Evolutionary conservation across 2,113 vertebrate species (phyloP).

Genomic region (Embiotoca jacksoni): DNA sequence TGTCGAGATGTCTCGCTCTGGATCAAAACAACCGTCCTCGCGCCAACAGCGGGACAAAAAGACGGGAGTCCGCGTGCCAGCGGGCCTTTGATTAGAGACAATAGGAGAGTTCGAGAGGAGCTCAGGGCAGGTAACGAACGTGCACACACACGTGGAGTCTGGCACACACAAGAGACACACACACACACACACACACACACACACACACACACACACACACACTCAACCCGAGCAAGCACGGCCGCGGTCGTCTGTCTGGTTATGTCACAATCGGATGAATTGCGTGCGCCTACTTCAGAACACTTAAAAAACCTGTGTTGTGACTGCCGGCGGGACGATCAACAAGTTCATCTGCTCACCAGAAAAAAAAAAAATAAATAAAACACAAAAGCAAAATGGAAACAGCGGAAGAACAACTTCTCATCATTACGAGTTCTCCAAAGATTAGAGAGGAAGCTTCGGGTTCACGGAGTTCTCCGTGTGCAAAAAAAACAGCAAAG

Average conservation of each 20-base stretch:
- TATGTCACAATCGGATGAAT: conserved; percentile 8
- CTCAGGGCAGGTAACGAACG: conserved; percentile 21
- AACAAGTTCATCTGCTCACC: not conserved
- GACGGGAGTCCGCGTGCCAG: not conserved
- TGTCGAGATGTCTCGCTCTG: not conserved
- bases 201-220: conserved; percentile 18
- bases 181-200: conserved; percentile 18
- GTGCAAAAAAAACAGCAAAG: too few species aligned
- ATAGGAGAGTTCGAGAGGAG: not conserved
- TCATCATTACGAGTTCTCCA: too few species aligned
- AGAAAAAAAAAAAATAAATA: not conserved
- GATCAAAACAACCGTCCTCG: not conserved
- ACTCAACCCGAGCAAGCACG: conserved; percentile 34
- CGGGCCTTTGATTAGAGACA: conserved; percentile 20
- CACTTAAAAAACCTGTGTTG: not conserved
- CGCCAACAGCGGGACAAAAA: not conserved
- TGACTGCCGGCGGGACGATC: not conserved
- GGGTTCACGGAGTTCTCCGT: too few species aligned
- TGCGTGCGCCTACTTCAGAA: not conserved
- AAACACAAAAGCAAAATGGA: not conserved
- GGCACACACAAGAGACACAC: conserved; percentile 15
- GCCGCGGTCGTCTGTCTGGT: conserved; percentile 42
- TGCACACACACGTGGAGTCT: conserved; percentile 4
- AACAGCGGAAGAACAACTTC: not conserved
- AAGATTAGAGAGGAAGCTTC: too few species aligned